Conservation (phyloP, 1,140 invertebrate species). For the Laodelphax striatellus region DNA sequence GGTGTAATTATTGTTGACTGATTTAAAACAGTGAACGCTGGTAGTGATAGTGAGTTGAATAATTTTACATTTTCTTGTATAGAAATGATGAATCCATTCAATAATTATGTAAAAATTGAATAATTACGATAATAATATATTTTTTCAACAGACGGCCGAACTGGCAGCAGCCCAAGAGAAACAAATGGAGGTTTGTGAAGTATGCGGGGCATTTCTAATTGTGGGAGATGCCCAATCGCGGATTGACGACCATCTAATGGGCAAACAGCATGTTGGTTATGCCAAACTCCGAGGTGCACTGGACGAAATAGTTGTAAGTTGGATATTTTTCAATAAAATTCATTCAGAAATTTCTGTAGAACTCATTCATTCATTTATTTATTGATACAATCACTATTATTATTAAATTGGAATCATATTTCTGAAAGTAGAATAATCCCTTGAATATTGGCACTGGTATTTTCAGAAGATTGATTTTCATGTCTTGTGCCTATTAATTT, state of each 20-base stretch:
- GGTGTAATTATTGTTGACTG: too few species aligned
- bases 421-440: neutral
- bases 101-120: neutral
- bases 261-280: conserved; percentile 94
- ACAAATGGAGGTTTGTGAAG: conserved; percentile 98
- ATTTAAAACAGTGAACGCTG: too few species aligned
- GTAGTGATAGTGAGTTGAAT: too few species aligned
- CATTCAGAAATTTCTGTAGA: too few species aligned
- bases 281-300: conserved; percentile 53
- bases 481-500: too few species aligned
- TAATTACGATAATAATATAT: neutral
- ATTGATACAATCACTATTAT: neutral
- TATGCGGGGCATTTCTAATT: conserved; percentile 96
- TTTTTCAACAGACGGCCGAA: conserved; percentile 48
- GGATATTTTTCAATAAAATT: neutral
- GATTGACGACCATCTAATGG: conserved; percentile 95
- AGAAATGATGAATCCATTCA: too few species aligned
- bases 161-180: conserved; percentile 81
- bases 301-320: conserved; percentile 42
- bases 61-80: too few species aligned
- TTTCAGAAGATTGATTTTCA: too few species aligned
- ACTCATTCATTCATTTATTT: too few species aligned
- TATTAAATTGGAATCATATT: neutral
- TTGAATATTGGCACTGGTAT: neutral
- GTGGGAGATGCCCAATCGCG: conserved; percentile 96